phyloP scores from a whole-genome alignment of 2,797 vertebrate genomes.

The Karalla daura region DNA sequence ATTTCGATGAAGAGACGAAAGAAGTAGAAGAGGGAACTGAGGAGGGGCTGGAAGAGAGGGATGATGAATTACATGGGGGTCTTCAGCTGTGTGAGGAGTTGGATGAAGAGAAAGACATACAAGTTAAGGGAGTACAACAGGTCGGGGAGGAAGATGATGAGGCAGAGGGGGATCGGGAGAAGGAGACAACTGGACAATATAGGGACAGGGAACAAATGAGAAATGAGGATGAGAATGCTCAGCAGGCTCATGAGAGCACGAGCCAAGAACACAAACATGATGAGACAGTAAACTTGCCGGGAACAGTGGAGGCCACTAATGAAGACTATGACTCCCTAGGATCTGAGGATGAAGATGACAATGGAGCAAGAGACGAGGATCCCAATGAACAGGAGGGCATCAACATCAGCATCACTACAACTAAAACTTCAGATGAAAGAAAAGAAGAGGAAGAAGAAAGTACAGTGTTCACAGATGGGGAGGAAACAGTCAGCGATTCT shows the following conservation, averaged over 20 bases:
- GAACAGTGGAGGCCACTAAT: not conserved
- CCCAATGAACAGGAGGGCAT: not conserved
- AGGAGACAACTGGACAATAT: not conserved
- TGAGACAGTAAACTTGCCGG: not conserved
- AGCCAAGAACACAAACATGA: not conserved
- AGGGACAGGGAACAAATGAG: not conserved
- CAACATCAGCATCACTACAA: not conserved
- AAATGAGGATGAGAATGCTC: not conserved
- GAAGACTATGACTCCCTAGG: not conserved
- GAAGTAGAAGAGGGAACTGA: not conserved
- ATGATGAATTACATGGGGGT: no score
- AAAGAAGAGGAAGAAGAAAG: not conserved
- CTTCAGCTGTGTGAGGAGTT: not conserved
- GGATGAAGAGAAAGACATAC: not conserved
- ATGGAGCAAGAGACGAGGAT: not conserved
- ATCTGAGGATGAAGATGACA: conserved; percentile 13
- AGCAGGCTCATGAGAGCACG: not conserved
- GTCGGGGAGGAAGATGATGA: not conserved
- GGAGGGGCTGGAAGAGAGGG: not conserved
- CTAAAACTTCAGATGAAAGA: not conserved
- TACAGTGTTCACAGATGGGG: not conserved
- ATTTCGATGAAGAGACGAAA: not conserved
- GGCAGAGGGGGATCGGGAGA: not conserved
- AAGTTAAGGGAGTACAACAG: not conserved
- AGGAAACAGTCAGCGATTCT: not conserved